Evolutionary conservation across 2,113 vertebrate species (phyloP).

Genomic region (Hydrochoerus hydrochaeris): DNA sequence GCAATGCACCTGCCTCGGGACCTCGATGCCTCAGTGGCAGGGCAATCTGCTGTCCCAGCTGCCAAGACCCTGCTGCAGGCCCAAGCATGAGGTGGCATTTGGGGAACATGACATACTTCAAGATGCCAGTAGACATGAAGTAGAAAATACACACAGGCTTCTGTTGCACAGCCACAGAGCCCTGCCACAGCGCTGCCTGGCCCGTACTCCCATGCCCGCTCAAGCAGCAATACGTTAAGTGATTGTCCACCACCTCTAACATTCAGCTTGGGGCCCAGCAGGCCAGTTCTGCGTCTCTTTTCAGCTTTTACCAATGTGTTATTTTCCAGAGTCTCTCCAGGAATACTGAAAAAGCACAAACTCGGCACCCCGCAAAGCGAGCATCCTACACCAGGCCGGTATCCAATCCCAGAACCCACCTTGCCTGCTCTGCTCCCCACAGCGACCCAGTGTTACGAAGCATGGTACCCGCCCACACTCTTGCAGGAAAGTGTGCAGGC

Average conservation of each 20-base stretch:
- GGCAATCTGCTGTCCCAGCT: background rate
- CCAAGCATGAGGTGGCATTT: background rate
- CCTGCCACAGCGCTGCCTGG: background rate
- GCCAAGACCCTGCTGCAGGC: background rate
- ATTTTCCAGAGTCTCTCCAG: background rate
- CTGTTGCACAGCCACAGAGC: background rate
- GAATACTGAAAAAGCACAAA: background rate
- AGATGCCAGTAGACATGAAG: background rate
- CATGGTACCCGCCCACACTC: background rate
- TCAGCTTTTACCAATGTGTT: background rate
- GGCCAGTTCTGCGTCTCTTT: background rate
- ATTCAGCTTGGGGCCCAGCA: background rate
- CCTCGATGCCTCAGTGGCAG: background rate
- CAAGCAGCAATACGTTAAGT: background rate
- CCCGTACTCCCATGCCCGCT: background rate
- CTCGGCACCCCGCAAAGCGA: background rate
- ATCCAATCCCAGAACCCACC: background rate
- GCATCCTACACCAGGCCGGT: background rate
- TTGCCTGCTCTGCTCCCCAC: background rate
- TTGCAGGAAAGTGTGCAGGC: background rate
- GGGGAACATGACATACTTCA: rapidly evolving
- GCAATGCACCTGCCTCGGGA: rapidly evolving
- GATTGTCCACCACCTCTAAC: background rate
- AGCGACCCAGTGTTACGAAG: background rate
- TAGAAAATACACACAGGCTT: background rate